These are phyloP conservation scores for Pachycephala philippinensis DNA, from an alignment of 2,113 vertebrate genomes.

Conservation along the genomic window DNA sequence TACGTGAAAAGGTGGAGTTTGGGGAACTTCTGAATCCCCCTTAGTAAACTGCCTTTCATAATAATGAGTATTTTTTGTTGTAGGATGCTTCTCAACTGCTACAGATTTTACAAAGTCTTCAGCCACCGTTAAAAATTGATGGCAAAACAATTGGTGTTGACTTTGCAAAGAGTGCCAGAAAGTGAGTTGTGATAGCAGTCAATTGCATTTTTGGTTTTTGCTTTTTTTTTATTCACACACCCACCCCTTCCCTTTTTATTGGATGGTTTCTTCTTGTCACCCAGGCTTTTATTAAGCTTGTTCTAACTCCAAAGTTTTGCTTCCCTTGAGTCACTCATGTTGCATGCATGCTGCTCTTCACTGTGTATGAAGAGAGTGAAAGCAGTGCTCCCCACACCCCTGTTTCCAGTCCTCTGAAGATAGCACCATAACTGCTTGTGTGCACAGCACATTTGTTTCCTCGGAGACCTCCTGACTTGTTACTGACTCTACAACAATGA, in stretches of 20 bases:
- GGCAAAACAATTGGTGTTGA: constrained; percentile 98
- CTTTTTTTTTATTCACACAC: background rate
- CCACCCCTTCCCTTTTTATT: background rate
- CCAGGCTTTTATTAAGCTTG: background rate
- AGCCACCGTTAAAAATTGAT: constrained; percentile 94
- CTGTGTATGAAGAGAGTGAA: background rate
- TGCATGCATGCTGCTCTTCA: background rate
- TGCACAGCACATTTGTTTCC: background rate
- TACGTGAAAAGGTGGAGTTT: background rate
- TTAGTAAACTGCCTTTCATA: background rate
- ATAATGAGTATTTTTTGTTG: background rate
- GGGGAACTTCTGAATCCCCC: background rate
- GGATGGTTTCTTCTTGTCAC: background rate
- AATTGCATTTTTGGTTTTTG: background rate
- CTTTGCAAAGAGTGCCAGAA: constrained; percentile 97
- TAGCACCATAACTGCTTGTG: background rate
- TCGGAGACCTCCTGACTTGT: background rate
- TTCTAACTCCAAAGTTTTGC: background rate
- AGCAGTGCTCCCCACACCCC: background rate
- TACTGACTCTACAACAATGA: background rate
- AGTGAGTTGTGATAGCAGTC: constrained; percentile 77
- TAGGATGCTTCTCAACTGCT: constrained; percentile 97
- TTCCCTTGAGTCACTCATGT: background rate
- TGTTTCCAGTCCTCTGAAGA: background rate
- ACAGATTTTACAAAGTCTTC: constrained; percentile 92